These are phyloP conservation scores for Melospiza georgiana DNA, from an alignment of 2,113 vertebrate species.

Conservation along the genomic window DNA sequence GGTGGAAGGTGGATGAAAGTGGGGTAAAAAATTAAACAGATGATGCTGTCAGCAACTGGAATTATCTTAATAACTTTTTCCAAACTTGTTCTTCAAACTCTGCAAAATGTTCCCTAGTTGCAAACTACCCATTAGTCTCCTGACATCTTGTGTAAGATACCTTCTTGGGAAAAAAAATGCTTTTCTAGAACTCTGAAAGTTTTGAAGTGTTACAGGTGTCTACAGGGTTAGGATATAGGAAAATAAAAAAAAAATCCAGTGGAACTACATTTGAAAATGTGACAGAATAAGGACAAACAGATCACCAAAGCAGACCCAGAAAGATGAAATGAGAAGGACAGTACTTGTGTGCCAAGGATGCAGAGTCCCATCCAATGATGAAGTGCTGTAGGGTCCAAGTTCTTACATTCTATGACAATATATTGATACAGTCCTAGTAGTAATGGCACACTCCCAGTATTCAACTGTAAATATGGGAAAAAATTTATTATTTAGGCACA, in stretches of 20 bases:
- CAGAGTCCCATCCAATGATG: fast-evolving
- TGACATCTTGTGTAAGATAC: background rate
- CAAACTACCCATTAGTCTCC: background rate
- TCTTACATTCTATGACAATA: background rate
- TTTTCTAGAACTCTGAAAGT: background rate
- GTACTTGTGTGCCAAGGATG: background rate
- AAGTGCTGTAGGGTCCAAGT: background rate
- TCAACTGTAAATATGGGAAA: background rate
- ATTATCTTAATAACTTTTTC: background rate
- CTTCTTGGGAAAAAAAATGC: background rate
- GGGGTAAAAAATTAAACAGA: background rate
- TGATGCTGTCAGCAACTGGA: background rate
- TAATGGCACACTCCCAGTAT: background rate
- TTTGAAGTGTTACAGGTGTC: background rate
- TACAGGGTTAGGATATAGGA: background rate
- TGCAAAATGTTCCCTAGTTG: background rate
- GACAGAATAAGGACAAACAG: background rate
- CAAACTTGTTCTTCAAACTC: background rate
- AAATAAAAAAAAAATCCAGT: background rate
- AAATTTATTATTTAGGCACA: background rate
- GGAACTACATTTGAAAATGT: background rate
- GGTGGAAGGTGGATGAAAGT: background rate
- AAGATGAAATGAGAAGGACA: background rate
- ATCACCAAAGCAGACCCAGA: background rate
- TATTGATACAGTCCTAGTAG: background rate